Percentiles rank a stretch among this genome's conserved stretches.
phyloP scores from a whole-genome alignment of 2,888 invertebrate species.

The Apeira syringaria region DNA sequence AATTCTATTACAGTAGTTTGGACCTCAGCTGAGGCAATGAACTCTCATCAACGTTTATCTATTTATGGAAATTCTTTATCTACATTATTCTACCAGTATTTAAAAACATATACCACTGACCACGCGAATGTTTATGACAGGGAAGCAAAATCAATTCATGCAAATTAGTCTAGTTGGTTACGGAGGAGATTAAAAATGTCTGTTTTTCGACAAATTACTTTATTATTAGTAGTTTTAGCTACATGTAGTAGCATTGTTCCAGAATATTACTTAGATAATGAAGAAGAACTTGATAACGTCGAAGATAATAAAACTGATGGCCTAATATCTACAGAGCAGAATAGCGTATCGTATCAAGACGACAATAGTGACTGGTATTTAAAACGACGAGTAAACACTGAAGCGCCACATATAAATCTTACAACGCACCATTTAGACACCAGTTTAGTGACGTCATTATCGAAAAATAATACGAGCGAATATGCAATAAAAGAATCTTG shows the following conservation, averaged over 20 bases:
- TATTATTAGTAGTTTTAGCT: conserved; percentile 1
- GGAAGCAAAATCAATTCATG: too few species aligned
- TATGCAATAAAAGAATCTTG: not conserved
- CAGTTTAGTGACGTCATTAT: not conserved
- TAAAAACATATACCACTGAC: too few species aligned
- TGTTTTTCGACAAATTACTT: not conserved
- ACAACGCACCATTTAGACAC: not conserved
- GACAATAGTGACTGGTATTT: conserved; percentile 1
- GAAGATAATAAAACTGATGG: conserved; percentile 16
- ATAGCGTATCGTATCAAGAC: conserved; percentile 1
- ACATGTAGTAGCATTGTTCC: conserved; percentile 9
- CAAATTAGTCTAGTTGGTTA: conserved; percentile 9
- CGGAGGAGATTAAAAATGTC: conserved; percentile 1
- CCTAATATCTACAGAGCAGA: not conserved
- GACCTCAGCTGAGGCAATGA: conserved; percentile 1
- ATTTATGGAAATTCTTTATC: too few species aligned
- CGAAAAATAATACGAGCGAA: conserved; percentile 1
- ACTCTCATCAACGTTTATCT: not conserved
- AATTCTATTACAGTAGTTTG: not conserved
- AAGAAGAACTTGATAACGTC: conserved; percentile 26
- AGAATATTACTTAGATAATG: conserved; percentile 27
- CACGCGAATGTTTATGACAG: too few species aligned
- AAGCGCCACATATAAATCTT: not conserved
- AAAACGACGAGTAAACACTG: not conserved
- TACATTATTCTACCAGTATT: too few species aligned